A percentile compares a stretch with the other conserved stretches of the same genome.
Evolutionary conservation across 2,797 vertebrate genomes (phyloP).

Genomic region (Coendou prehensilis): DNA sequence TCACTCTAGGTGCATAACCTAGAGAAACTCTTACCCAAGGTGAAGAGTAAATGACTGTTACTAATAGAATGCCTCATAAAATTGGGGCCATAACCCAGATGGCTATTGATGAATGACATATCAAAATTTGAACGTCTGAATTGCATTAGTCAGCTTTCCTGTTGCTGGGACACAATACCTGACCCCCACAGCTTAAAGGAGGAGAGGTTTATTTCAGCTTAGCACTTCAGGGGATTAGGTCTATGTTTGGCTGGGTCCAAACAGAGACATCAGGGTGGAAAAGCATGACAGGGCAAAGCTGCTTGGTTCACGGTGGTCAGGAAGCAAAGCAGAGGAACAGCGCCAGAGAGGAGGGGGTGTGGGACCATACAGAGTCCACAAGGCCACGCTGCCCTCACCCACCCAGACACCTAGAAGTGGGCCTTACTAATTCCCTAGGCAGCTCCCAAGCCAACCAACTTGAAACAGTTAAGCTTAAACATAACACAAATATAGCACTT

Average conservation of each 20-base stretch:
- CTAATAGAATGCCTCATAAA: conserved; percentile 7
- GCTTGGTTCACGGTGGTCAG: neutral
- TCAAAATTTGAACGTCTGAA: neutral
- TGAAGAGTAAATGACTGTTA: neutral
- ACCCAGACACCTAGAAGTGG: neutral
- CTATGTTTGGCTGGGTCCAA: neutral
- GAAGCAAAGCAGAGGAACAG: neutral
- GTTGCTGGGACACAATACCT: neutral
- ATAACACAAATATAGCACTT: neutral
- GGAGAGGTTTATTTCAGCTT: neutral
- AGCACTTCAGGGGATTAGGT: neutral
- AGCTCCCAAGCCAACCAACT: neutral
- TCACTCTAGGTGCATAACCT: neutral
- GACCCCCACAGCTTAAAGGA: neutral
- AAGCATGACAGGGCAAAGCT: neutral
- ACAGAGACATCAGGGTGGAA: neutral
- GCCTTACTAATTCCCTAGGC: neutral
- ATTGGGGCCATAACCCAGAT: neutral
- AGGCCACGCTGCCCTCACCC: neutral
- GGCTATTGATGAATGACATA: neutral
- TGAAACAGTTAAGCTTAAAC: neutral
- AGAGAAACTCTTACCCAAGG: conserved; percentile 6
- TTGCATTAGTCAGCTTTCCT: neutral
- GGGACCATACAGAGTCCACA: neutral
- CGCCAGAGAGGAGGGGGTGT: neutral